Conservation (phyloP, 2,888 invertebrate species). For the Mongoloraphidia duomilia region DNA sequence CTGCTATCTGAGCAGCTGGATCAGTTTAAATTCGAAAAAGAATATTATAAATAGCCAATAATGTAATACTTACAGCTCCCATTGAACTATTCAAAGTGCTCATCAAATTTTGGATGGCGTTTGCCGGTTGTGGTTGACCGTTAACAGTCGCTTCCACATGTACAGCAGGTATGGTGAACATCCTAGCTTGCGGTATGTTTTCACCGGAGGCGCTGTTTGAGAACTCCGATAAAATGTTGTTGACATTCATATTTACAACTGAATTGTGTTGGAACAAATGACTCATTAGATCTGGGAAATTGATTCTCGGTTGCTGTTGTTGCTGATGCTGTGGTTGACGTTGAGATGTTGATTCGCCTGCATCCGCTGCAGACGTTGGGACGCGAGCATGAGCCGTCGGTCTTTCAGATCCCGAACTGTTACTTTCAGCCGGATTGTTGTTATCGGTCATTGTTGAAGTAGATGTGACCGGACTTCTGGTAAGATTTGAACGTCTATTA, state of each 20-base stretch:
- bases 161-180: neutral
- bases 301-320: conserved; percentile 12
- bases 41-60: no score
- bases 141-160: neutral
- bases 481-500: neutral
- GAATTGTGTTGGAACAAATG: no score
- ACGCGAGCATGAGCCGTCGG: neutral
- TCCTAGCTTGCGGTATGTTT: conserved; percentile 14
- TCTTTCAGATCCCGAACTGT: neutral
- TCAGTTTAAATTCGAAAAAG: no score
- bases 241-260: no score
- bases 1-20: no score
- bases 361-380: neutral
- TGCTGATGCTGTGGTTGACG: conserved; percentile 6
- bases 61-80: no score
- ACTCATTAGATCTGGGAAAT: neutral
- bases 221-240: conserved; percentile 10
- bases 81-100: no score
- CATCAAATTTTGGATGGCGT: no score
- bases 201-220: conserved; percentile 8
- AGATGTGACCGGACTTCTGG: neutral
- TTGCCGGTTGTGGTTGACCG: neutral
- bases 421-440: neutral
- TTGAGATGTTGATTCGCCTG: conserved; percentile 3
- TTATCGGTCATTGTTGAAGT: neutral